Evolutionary conservation across 2,888 invertebrate species (phyloP).

Genomic region (Aporophyla nigra): DNA sequence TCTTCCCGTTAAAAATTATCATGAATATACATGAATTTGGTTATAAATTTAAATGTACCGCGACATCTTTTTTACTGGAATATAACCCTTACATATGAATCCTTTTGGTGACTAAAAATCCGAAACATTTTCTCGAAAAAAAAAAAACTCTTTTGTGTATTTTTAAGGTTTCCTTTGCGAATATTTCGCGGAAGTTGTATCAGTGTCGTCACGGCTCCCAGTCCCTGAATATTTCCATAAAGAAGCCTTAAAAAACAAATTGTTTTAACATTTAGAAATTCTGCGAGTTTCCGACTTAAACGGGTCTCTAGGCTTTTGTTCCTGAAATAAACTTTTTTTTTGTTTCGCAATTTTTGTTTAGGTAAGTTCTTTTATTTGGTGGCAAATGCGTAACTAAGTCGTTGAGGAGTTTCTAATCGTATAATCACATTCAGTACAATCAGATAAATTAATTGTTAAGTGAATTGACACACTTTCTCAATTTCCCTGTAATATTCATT

Average conservation of each 20-base stretch:
- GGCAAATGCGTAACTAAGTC: constrained; percentile 5
- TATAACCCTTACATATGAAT: constrained; percentile 36
- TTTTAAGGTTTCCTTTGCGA: constrained; percentile 68
- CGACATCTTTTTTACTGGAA: constrained; percentile 18
- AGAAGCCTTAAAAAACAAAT: constrained; percentile 79
- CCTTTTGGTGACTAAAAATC: constrained; percentile 41
- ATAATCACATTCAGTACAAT: constrained; percentile 7
- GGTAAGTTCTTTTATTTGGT: constrained; percentile 27
- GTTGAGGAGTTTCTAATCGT: constrained; percentile 8
- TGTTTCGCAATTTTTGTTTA: constrained; percentile 55
- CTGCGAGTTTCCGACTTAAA: constrained; percentile 69
- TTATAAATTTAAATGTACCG: constrained; percentile 61
- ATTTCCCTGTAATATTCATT: not conserved
- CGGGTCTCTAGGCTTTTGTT: constrained; percentile 61
- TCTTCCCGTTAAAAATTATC: constrained; percentile 10
- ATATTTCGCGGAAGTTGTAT: constrained; percentile 70
- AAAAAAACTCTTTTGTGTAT: constrained; percentile 67
- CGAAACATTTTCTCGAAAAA: constrained; percentile 27
- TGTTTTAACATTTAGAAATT: constrained; percentile 78
- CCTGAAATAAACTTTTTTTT: constrained; percentile 51
- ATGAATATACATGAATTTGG: constrained; percentile 49
- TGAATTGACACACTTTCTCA: not conserved
- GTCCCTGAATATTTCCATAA: constrained; percentile 68
- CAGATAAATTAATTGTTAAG: not conserved
- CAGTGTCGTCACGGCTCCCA: constrained; percentile 69